Conservation (phyloP, 2,113 vertebrate genomes). For the Corythornis vintsioides region DNA sequence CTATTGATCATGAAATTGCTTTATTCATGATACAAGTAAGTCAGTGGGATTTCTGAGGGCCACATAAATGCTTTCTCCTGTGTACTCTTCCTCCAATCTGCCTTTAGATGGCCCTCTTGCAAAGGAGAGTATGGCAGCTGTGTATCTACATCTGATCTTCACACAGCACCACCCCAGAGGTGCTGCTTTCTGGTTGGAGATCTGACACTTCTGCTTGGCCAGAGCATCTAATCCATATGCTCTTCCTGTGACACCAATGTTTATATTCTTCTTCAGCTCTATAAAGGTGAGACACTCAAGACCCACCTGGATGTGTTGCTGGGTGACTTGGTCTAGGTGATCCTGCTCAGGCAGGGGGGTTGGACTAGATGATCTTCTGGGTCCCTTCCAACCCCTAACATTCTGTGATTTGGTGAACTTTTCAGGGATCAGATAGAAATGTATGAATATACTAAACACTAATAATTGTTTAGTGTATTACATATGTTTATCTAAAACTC, state of each 20-base stretch:
- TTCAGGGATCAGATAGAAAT: neutral
- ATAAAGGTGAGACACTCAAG: neutral
- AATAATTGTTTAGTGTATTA: neutral
- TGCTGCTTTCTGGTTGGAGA: neutral
- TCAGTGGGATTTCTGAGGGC: neutral
- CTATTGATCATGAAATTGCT: neutral
- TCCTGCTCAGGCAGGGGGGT: too few species aligned
- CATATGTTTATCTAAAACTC: neutral
- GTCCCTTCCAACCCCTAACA: too few species aligned
- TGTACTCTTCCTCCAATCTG: neutral
- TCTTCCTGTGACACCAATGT: neutral
- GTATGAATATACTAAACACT: neutral
- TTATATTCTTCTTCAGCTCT: neutral
- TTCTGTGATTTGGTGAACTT: too few species aligned
- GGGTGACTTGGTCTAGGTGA: too few species aligned
- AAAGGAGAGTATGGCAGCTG: too few species aligned
- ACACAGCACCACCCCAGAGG: neutral
- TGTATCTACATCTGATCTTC: neutral
- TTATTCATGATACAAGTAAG: neutral
- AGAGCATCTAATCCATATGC: neutral
- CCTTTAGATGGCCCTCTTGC: neutral
- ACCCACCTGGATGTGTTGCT: too few species aligned
- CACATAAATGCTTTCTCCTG: fast-evolving
- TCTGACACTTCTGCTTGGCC: neutral
- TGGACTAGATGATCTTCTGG: too few species aligned